Evolutionary conservation across 2,888 invertebrate genomes (phyloP).

Genomic region (Priocnemis perturbator): DNA sequence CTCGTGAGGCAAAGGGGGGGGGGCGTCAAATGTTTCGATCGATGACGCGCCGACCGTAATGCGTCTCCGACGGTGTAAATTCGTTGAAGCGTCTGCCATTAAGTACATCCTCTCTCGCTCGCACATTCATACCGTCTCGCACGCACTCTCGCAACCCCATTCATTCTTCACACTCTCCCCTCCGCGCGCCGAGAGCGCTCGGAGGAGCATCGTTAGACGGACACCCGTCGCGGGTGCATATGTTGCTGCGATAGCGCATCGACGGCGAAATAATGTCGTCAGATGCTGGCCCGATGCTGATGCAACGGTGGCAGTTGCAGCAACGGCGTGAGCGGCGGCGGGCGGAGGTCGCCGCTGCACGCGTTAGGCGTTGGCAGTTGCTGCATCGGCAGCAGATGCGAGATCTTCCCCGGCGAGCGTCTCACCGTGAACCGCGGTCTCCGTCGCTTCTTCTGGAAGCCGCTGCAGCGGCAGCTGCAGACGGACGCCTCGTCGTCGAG

Average conservation of each 20-base stretch:
- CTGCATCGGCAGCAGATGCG: slow-evolving; percentile 76
- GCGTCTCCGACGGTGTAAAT: slow-evolving; percentile 1
- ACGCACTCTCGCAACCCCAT: background rate
- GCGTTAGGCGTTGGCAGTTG: slow-evolving; percentile 67
- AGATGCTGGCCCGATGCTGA: slow-evolving; percentile 74
- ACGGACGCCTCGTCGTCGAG: slow-evolving; percentile 74
- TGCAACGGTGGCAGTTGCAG: slow-evolving; percentile 70
- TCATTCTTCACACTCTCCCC: slow-evolving; percentile 8
- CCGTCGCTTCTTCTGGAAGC: slow-evolving; percentile 72
- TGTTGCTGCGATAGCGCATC: slow-evolving; percentile 12
- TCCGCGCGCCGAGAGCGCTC: slow-evolving; percentile 17
- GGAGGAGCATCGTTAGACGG: slow-evolving; percentile 49
- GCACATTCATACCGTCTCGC: background rate
- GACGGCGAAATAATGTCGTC: slow-evolving; percentile 53
- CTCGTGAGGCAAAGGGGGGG: too few relatives aligned
- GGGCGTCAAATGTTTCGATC: too few relatives aligned
- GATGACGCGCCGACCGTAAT: too few relatives aligned
- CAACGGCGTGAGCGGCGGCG: slow-evolving; percentile 68
- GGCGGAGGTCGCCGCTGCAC: slow-evolving; percentile 61
- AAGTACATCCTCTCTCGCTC: slow-evolving; percentile 2
- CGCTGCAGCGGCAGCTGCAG: slow-evolving; percentile 76
- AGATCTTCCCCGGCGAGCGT: slow-evolving; percentile 77
- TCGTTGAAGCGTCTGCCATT: slow-evolving; percentile 5
- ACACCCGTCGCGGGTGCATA: slow-evolving; percentile 61
- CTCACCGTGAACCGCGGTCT: slow-evolving; percentile 77